phyloP scores from a whole-genome alignment of 2,113 vertebrate genomes.

The Elephantulus edwardii region DNA sequence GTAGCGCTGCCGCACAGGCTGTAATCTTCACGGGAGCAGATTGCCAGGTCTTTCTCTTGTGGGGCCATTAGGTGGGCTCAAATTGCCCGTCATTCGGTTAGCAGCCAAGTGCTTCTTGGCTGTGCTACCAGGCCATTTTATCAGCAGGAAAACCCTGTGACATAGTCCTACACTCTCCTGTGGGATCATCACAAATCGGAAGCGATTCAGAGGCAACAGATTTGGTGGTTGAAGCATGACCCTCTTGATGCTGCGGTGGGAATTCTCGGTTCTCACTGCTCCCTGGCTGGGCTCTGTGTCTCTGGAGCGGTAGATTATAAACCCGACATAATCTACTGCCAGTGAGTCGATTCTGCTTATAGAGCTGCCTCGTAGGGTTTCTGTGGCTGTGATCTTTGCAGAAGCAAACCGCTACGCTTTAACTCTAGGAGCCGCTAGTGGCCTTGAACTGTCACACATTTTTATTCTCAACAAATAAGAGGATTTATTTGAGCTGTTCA shows the following conservation, averaged over 20 bases:
- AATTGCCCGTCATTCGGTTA: not conserved
- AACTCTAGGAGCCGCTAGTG: not conserved
- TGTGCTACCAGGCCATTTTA: not conserved
- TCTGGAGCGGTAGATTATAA: not conserved
- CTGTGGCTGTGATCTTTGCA: not conserved
- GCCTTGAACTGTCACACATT: too few relatives aligned
- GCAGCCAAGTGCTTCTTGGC: not conserved
- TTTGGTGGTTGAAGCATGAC: not conserved
- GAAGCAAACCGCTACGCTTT: not conserved
- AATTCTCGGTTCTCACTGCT: not conserved
- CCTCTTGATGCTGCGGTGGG: rapidly evolving
- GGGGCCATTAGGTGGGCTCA: not conserved
- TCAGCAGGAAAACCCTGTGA: too few relatives aligned
- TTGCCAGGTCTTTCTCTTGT: not conserved
- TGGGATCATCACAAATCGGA: too few relatives aligned
- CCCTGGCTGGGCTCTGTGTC: not conserved
- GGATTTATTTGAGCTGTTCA: too few relatives aligned
- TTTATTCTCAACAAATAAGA: too few relatives aligned
- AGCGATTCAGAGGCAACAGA: not conserved
- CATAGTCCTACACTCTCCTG: too few relatives aligned
- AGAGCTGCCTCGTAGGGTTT: not conserved
- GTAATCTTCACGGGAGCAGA: not conserved
- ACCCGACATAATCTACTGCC: not conserved
- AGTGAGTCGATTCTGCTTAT: not conserved
- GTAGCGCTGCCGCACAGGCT: not conserved